Evolutionary conservation across 2,797 vertebrate genomes (phyloP).

Genomic region (Sebastes aleutianus): DNA sequence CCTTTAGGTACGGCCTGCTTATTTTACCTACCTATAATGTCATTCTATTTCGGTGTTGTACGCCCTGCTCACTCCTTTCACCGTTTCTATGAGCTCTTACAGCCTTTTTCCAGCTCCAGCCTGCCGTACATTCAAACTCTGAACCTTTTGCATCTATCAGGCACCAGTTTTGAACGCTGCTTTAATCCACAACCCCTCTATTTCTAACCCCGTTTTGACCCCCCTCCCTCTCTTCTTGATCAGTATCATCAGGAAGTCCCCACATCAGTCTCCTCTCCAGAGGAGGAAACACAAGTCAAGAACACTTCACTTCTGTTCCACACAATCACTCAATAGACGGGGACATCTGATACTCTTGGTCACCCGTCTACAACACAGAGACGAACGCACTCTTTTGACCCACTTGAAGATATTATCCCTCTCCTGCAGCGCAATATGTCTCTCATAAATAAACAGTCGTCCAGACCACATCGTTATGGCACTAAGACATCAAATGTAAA

Average conservation of each 20-base stretch:
- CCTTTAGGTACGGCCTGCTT: constrained; percentile 83
- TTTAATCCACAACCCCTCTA: constrained; percentile 8
- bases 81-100: constrained; percentile 43
- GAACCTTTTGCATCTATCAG: constrained; percentile 23
- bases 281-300: constrained; percentile 69
- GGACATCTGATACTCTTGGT: constrained; percentile 75
- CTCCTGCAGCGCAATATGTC: constrained; percentile 66
- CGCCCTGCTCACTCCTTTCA: constrained; percentile 40
- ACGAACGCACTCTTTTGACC: constrained; percentile 61
- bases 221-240: constrained; percentile 40
- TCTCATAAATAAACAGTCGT: constrained; percentile 75
- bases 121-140: constrained; percentile 18
- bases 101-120: constrained; percentile 51
- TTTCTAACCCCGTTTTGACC: constrained; percentile 19
- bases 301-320: constrained; percentile 64
- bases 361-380: constrained; percentile 54
- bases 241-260: constrained; percentile 63
- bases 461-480: constrained; percentile 77
- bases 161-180: neutral
- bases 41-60: constrained; percentile 72
- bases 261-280: constrained; percentile 61
- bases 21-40: constrained; percentile 83
- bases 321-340: constrained; percentile 67
- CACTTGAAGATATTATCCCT: constrained; percentile 71
- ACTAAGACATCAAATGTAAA: constrained; percentile 73